phyloP scores from a whole-genome alignment of 1,140 invertebrate genomes.

The Rhyacophila brunnea region DNA sequence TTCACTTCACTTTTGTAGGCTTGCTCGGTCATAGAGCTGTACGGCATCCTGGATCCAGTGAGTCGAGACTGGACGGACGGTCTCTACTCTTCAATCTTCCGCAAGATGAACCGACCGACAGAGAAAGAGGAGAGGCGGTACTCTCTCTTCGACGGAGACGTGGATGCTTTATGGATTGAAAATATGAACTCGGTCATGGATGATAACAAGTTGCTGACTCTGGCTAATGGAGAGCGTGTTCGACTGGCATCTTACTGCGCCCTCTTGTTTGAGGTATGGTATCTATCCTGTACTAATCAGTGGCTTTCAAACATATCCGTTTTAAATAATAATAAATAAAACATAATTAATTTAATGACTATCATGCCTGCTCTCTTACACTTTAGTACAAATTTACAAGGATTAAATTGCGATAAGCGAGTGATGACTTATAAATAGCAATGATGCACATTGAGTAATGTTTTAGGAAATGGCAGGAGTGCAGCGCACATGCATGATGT shows the following conservation, averaged over 20 bases:
- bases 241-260: conserved; percentile 77
- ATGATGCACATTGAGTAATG: too few relatives aligned
- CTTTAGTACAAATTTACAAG: too few relatives aligned
- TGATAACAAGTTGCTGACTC: conserved; percentile 84
- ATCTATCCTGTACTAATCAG: neutral
- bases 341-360: too few relatives aligned
- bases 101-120: conserved; percentile 75
- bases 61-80: conserved; percentile 92
- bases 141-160: conserved; percentile 89
- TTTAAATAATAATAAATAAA: too few relatives aligned
- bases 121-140: conserved; percentile 68
- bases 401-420: too few relatives aligned
- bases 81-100: conserved; percentile 84
- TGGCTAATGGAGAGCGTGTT: conserved; percentile 89
- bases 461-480: too few relatives aligned
- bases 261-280: conserved; percentile 78
- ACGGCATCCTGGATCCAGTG: conserved; percentile 81
- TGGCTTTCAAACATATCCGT: too few relatives aligned
- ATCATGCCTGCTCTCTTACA: too few relatives aligned
- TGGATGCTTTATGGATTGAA: conserved; percentile 92
- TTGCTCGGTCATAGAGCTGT: conserved; percentile 83
- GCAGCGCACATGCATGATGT: too few relatives aligned
- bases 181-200: conserved; percentile 98
- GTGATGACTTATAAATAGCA: too few relatives aligned
- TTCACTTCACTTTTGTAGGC: conserved; percentile 65